Conservation (phyloP, 2,888 invertebrate genomes). For the Aspidapion aeneum region DNA sequence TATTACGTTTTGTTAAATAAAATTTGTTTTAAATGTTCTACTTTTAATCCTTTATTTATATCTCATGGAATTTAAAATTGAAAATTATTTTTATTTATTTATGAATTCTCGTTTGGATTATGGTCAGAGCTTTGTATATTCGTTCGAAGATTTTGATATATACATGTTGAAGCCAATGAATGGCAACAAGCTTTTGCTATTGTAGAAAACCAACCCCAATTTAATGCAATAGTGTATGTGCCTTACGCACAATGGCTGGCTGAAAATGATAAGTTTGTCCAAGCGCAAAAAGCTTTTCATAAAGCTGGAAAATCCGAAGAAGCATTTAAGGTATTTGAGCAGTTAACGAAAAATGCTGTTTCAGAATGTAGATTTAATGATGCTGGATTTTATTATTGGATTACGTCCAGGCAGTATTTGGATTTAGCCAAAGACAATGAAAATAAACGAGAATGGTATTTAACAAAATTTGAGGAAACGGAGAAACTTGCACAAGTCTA, state of each 20-base stretch:
- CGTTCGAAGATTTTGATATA: slow-evolving; percentile 93
- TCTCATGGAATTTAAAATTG: slow-evolving; percentile 41
- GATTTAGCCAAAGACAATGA: slow-evolving; percentile 56
- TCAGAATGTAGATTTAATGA: slow-evolving; percentile 87
- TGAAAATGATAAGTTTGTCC: slow-evolving; percentile 93
- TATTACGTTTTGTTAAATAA: not conserved
- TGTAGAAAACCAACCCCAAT: slow-evolving; percentile 80
- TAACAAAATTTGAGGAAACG: slow-evolving; percentile 60
- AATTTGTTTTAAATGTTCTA: slow-evolving; percentile 95
- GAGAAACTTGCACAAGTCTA: slow-evolving; percentile 83
- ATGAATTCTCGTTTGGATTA: slow-evolving; percentile 81
- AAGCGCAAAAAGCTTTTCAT: slow-evolving; percentile 96
- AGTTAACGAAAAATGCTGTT: slow-evolving; percentile 88
- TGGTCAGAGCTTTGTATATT: slow-evolving; percentile 81
- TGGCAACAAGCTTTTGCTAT: slow-evolving; percentile 95
- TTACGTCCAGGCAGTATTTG: slow-evolving; percentile 84
- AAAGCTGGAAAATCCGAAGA: slow-evolving; percentile 92
- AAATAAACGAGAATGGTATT: slow-evolving; percentile 43
- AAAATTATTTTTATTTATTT: slow-evolving; percentile 59
- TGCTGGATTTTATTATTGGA: slow-evolving; percentile 91
- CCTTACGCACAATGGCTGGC: slow-evolving; percentile 96
- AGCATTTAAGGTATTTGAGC: slow-evolving; percentile 76
- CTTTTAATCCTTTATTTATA: slow-evolving; percentile 84
- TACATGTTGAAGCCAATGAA: slow-evolving; percentile 81
- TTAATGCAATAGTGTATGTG: slow-evolving; percentile 80